Evolutionary conservation across 2,113 vertebrate species (phyloP).

Genomic region (Rhodinocichla rosea): DNA sequence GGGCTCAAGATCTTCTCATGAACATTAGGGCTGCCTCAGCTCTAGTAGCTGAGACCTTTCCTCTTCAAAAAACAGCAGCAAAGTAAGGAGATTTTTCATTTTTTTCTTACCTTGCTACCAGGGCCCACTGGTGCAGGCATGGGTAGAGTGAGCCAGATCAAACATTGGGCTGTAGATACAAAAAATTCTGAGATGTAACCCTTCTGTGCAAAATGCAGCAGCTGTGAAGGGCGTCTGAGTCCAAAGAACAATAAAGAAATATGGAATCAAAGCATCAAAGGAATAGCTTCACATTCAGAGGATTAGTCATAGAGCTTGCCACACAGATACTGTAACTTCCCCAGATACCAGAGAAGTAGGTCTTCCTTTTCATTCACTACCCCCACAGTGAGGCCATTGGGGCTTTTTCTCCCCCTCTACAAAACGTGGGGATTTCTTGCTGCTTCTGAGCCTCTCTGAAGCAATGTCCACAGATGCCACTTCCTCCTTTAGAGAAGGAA

Average conservation of each 20-base stretch:
- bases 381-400: not conserved
- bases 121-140: too few relatives aligned
- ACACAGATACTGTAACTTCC: not conserved
- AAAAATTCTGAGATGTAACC: not conserved
- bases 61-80: not conserved
- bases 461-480: not conserved
- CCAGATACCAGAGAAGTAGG: not conserved
- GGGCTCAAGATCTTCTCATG: not conserved
- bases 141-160: not conserved
- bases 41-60: not conserved
- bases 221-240: not conserved
- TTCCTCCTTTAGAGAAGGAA: not conserved
- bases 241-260: not conserved
- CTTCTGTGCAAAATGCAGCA: not conserved
- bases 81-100: not conserved
- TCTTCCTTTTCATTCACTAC: not conserved
- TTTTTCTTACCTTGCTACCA: not conserved
- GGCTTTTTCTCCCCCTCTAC: not conserved
- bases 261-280: not conserved
- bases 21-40: not conserved
- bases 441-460: not conserved
- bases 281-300: not conserved
- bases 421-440: not conserved
- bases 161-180: not conserved
- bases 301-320: not conserved